Percentiles rank a stretch among this genome's conserved stretches.
These are phyloP conservation scores for Sciurus niger DNA, from an alignment of 2,113 vertebrate species.

Conservation along the genomic window DNA sequence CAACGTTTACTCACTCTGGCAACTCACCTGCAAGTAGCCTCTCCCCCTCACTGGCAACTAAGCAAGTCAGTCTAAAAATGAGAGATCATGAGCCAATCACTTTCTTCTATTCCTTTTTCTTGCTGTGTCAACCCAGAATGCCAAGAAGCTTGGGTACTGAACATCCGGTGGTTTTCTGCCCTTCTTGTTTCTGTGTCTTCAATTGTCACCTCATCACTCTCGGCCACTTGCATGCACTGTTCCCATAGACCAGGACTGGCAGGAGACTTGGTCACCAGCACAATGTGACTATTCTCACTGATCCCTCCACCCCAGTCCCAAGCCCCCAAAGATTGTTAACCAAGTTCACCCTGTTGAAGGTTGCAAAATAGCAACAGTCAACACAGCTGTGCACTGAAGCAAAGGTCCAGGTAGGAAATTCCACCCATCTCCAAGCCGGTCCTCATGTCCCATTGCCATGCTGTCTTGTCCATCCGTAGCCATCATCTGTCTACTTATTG, in stretches of 20 bases:
- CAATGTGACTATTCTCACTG: not conserved
- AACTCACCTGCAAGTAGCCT: conserved; percentile 56
- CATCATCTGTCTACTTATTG: not conserved
- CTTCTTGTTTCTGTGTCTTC: conserved; percentile 22
- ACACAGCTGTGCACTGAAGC: not conserved
- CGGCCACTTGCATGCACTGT: not conserved
- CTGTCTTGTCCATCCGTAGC: accelerated
- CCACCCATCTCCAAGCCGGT: not conserved
- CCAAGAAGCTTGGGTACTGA: not conserved
- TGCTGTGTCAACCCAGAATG: not conserved
- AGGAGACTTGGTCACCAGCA: not conserved
- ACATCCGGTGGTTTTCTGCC: not conserved
- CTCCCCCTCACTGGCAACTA: conserved; percentile 15
- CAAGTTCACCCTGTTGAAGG: not conserved
- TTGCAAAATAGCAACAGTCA: not conserved
- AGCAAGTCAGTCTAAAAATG: not conserved
- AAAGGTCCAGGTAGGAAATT: not conserved
- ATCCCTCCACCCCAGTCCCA: not conserved
- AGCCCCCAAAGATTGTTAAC: not conserved
- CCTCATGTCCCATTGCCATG: accelerated
- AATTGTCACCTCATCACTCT: conserved; percentile 6
- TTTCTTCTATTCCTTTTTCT: not conserved
- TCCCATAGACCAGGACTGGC: not conserved
- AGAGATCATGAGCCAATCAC: not conserved
- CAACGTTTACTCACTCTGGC: conserved; percentile 38